A percentile compares a stretch with the other conserved stretches of the same genome.
These are phyloP conservation scores for Nycteola revayana DNA, from an alignment of 2,888 invertebrate species.

Conservation along the genomic window DNA sequence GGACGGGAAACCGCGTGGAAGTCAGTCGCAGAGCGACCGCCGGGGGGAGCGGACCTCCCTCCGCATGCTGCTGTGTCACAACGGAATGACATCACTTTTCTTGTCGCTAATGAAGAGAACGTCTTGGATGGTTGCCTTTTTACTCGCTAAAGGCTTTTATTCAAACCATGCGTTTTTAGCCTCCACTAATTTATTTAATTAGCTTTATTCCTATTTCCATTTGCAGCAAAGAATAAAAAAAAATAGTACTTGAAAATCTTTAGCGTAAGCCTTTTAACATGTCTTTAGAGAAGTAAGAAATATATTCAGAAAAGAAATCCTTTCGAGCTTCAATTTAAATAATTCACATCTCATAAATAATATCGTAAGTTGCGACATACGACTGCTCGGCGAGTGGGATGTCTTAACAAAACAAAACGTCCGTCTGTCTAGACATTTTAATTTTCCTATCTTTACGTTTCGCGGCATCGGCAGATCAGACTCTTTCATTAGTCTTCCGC, in stretches of 20 bases:
- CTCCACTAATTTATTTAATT: slow-evolving; percentile 50
- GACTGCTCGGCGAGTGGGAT: slow-evolving; percentile 30
- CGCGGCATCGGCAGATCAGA: slow-evolving; percentile 63
- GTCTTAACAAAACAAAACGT: slow-evolving; percentile 60
- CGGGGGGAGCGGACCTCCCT: slow-evolving; percentile 69
- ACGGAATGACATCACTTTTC: slow-evolving; percentile 80
- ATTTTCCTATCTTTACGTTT: slow-evolving; percentile 75
- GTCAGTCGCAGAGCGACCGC: slow-evolving; percentile 73
- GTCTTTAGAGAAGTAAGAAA: slow-evolving; percentile 23
- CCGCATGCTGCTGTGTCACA: slow-evolving; percentile 69
- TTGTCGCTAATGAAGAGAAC: slow-evolving; percentile 81
- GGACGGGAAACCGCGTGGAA: slow-evolving; percentile 61
- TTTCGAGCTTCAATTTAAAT: slow-evolving; percentile 40
- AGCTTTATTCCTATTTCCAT: slow-evolving; percentile 30
- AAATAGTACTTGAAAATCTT: slow-evolving; percentile 20
- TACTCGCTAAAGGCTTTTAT: slow-evolving; percentile 50
- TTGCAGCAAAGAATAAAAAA: slow-evolving; percentile 10
- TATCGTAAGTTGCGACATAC: slow-evolving; percentile 37
- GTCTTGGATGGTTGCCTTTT: slow-evolving; percentile 68
- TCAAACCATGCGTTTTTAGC: slow-evolving; percentile 46
- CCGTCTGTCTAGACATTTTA: slow-evolving; percentile 78
- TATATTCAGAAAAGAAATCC: slow-evolving; percentile 33
- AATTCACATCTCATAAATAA: slow-evolving; percentile 43
- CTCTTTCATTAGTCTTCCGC: slow-evolving; percentile 64
- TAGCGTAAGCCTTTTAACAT: slow-evolving; percentile 19